Base-by-base conservation (phyloP, 2,797 vertebrate genomes). In the Enteromius argenteus region DNA sequence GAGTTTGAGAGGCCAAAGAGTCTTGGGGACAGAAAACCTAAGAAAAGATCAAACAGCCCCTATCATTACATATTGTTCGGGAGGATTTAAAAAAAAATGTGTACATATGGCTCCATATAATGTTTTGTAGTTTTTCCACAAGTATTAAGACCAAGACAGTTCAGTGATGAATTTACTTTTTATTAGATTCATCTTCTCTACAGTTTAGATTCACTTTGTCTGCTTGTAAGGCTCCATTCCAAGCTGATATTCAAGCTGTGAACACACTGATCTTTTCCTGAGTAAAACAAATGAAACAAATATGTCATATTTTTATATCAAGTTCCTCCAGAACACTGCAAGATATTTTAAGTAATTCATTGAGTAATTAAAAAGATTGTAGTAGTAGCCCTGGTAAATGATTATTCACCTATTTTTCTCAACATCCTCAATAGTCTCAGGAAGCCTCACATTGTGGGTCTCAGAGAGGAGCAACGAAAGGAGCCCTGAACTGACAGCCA, bases 341-440 rank as follows among this genome's bases (percentile, higher is more conserved):
- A 71, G 6, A 46, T 17, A 46, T 72, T 27, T 46, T 71, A 71
- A 46, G 14, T 27, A 5, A 11, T 39, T 67, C 0, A 35, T 35
- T 35, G 17, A 35, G 30, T 27, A 64, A 64, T 32, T 17, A n/a
- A 69, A 42, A 42, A 69, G 15, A 42, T 81, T 62, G 42, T 39
- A 35, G 3, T 27, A 32, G 8, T n/a, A 23, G 21, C 7, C 37
- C 0, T 32, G 39, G 9, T 32, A 35, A 42, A 58, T 30, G 5
- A n/a, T 67, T 9, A 27, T 58, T 69, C 27, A 93, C 92, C 89
- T 89, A 51, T 68, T 90, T 69, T 90, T 84, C 77, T 93, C 90
- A 69, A 93, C 87, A 1, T 94, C 93, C 30, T 92, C 91, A n/a
- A 93, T 89, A 14, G 91, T 93, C 85, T 95, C 92, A 6, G 91